A percentile compares a stretch with the other conserved stretches of the same genome.
Conservation (phyloP, 2,113 vertebrate species). For the Cervus canadensis region DNA sequence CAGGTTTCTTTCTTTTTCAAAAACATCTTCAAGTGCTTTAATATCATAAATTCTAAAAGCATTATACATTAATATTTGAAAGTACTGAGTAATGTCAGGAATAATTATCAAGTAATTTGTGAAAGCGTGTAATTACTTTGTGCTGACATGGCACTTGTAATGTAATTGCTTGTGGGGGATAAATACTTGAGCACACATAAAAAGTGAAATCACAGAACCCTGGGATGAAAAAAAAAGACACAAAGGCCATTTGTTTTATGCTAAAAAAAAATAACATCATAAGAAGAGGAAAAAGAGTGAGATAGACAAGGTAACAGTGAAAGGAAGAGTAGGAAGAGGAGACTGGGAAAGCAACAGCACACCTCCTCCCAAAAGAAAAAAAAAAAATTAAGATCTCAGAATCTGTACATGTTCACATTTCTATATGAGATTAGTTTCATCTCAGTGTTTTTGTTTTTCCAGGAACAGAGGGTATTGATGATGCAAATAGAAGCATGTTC, state of each 20-base stretch:
- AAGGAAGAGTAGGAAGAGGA: not conserved
- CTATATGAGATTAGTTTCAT: fast-evolving
- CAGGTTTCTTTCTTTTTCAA: not conserved
- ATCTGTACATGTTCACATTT: not conserved
- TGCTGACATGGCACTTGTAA: slow-evolving; percentile 34
- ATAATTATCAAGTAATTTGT: slow-evolving; percentile 65
- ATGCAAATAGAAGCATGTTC: not conserved
- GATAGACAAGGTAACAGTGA: not conserved
- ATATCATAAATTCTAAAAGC: not conserved
- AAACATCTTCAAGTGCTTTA: not conserved
- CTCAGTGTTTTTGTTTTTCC: not conserved
- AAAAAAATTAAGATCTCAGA: not conserved
- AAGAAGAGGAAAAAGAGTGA: not conserved
- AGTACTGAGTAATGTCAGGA: slow-evolving; percentile 43
- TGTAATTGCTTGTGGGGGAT: slow-evolving; percentile 44
- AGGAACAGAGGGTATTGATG: not conserved
- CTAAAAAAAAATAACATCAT: not conserved
- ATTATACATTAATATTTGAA: not conserved
- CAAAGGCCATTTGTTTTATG: not conserved
- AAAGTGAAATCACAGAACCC: not conserved
- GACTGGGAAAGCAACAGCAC: not conserved
- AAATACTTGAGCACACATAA: not conserved
- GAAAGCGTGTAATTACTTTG: slow-evolving; percentile 42
- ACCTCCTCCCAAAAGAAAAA: not conserved
- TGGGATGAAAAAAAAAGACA: not conserved